phyloP scores from a whole-genome alignment of 2,888 invertebrate genomes.

The Callinectes sapidus region DNA sequence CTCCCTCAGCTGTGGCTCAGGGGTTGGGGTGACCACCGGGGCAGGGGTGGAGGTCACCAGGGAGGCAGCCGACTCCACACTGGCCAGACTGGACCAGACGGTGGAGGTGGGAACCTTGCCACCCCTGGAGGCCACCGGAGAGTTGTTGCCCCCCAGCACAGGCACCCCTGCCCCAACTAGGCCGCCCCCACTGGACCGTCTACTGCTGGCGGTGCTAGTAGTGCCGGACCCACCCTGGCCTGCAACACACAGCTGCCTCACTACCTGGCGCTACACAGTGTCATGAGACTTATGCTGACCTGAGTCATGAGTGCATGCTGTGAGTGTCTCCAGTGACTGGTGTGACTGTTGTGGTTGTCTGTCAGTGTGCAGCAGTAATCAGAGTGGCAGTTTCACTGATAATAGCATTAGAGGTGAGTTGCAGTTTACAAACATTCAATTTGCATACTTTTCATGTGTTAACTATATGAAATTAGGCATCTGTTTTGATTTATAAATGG shows the following conservation, averaged over 20 bases:
- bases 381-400: background rate
- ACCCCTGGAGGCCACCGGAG: background rate
- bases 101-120: slow-evolving; percentile 24
- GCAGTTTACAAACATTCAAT: no score
- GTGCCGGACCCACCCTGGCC: slow-evolving; percentile 61
- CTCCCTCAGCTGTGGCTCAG: slow-evolving; percentile 14
- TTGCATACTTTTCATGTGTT: no score
- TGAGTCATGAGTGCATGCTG: background rate
- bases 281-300: background rate
- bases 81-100: background rate
- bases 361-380: background rate
- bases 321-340: background rate
- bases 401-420: background rate
- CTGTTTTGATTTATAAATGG: no score
- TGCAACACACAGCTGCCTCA: slow-evolving; percentile 40
- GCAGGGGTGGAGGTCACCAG: background rate
- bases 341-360: background rate
- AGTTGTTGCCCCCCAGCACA: background rate
- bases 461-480: no score
- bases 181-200: slow-evolving; percentile 54
- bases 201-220: slow-evolving; percentile 58
- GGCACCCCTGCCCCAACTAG: slow-evolving; percentile 45
- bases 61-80: background rate
- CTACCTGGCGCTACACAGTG: background rate
- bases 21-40: slow-evolving; percentile 1